phyloP scores from a whole-genome alignment of 1,140 invertebrate species.

The Drosophila ohnishii region DNA sequence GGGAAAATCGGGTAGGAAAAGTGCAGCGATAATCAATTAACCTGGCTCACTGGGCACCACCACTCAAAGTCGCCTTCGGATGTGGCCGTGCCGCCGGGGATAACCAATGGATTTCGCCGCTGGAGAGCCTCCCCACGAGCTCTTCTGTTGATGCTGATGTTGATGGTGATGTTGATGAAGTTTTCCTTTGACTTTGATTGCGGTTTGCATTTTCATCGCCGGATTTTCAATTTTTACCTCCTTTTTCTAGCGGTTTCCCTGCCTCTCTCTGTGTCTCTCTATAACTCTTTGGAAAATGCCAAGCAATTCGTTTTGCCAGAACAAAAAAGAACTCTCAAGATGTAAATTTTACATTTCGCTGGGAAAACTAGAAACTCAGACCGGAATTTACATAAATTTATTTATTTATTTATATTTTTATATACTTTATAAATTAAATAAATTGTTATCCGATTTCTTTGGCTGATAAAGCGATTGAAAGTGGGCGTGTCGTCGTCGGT shows the following conservation, averaged over 20 bases:
- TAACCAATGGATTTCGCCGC: conserved; percentile 44
- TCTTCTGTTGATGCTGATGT: neutral
- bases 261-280: neutral
- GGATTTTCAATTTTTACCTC: conserved; percentile 36
- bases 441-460: conserved; percentile 15
- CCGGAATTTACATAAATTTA: neutral
- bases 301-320: conserved; percentile 8
- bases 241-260: conserved; percentile 22
- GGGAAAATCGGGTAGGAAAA: conserved; percentile 5
- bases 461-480: conserved; percentile 21
- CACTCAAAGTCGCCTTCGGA: conserved; percentile 22
- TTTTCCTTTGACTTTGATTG: conserved; percentile 53
- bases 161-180: conserved; percentile 25
- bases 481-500: conserved; percentile 12
- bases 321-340: neutral
- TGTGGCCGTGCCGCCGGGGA: conserved; percentile 13
- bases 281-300: neutral
- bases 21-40: conserved; percentile 72
- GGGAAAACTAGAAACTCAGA: neutral
- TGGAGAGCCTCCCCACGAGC: conserved; percentile 24
- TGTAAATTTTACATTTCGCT: neutral
- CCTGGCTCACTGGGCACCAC: conserved; percentile 58
- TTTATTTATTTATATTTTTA: neutral
- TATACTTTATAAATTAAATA: neutral
- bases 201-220: conserved; percentile 39